phyloP scores from a whole-genome alignment of 1,140 invertebrate species.

The Sitobion miscanthi region DNA sequence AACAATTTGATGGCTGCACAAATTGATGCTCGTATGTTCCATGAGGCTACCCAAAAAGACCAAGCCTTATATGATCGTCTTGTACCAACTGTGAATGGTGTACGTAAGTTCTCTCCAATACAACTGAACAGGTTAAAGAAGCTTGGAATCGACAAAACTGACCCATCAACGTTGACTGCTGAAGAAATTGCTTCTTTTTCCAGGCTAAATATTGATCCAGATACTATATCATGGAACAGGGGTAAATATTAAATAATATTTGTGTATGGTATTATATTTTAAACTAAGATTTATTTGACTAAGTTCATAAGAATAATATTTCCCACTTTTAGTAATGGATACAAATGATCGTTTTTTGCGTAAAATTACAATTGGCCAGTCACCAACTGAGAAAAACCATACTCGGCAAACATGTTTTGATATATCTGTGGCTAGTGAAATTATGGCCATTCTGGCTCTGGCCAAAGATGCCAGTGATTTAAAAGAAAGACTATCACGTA shows the following conservation, averaged over 20 bases:
- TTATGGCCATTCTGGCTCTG: slow-evolving; percentile 93
- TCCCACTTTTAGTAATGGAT: slow-evolving; percentile 81
- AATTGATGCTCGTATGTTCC: slow-evolving; percentile 94
- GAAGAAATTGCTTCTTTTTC: slow-evolving; percentile 84
- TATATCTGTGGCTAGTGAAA: slow-evolving; percentile 96
- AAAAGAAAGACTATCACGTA: slow-evolving; percentile 83
- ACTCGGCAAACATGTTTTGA: slow-evolving; percentile 84
- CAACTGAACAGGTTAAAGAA: slow-evolving; percentile 81
- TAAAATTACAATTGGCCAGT: slow-evolving; percentile 93
- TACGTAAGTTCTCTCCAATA: slow-evolving; percentile 77
- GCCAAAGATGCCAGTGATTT: slow-evolving; percentile 81
- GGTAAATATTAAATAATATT: slow-evolving; percentile 67
- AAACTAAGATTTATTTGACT: not conserved
- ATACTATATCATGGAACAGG: slow-evolving; percentile 92
- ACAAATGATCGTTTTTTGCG: slow-evolving; percentile 97
- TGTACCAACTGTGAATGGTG: slow-evolving; percentile 80
- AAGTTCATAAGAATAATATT: slow-evolving; percentile 38
- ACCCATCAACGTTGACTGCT: slow-evolving; percentile 79
- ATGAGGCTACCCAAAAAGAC: slow-evolving; percentile 90
- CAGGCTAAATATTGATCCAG: slow-evolving; percentile 88
- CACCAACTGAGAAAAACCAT: slow-evolving; percentile 91
- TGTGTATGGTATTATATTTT: not conserved
- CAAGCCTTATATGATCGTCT: slow-evolving; percentile 85
- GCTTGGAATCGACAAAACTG: slow-evolving; percentile 86
- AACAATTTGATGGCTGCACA: slow-evolving; percentile 97